phyloP scores from a whole-genome alignment of 2,888 invertebrate species.

The Gandaritis pyraliata region DNA sequence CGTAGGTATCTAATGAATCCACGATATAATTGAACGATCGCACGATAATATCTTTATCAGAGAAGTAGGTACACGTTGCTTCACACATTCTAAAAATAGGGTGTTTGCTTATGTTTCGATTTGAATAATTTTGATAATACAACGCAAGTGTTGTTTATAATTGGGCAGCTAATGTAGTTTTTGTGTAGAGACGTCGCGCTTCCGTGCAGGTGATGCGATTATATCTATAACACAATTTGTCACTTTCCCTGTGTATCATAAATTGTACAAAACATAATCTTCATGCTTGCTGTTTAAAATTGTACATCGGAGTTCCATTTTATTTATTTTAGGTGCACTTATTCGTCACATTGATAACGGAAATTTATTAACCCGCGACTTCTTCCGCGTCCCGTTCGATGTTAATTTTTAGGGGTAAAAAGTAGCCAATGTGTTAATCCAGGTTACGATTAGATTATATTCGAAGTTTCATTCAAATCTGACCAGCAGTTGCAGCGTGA shows the following conservation, averaged over 20 bases:
- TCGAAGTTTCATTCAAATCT: too few relatives aligned
- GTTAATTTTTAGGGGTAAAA: too few relatives aligned
- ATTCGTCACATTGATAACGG: too few relatives aligned
- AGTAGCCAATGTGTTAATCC: too few relatives aligned
- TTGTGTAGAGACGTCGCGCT: constrained; percentile 71
- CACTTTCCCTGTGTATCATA: constrained; percentile 56
- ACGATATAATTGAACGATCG: too few relatives aligned
- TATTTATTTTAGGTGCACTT: too few relatives aligned
- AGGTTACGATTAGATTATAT: too few relatives aligned
- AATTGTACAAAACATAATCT: constrained; percentile 22
- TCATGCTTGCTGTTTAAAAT: neutral
- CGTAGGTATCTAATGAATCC: too few relatives aligned
- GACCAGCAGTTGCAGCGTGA: too few relatives aligned
- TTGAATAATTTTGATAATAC: constrained; percentile 48
- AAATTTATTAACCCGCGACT: too few relatives aligned
- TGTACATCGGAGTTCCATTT: neutral
- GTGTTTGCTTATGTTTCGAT: constrained; percentile 36
- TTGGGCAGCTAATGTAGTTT: constrained; percentile 77
- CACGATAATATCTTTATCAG: constrained; percentile 10
- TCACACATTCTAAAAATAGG: constrained; percentile 17
- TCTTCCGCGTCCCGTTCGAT: too few relatives aligned
- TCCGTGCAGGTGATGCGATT: constrained; percentile 81
- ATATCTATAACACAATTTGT: constrained; percentile 70
- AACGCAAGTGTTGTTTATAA: constrained; percentile 50
- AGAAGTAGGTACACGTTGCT: constrained; percentile 4